Evolutionary conservation across 2,888 invertebrate genomes (phyloP), one percentile per base, ranked within the genome.

Genomic region (Notodromas monacha): DNA sequence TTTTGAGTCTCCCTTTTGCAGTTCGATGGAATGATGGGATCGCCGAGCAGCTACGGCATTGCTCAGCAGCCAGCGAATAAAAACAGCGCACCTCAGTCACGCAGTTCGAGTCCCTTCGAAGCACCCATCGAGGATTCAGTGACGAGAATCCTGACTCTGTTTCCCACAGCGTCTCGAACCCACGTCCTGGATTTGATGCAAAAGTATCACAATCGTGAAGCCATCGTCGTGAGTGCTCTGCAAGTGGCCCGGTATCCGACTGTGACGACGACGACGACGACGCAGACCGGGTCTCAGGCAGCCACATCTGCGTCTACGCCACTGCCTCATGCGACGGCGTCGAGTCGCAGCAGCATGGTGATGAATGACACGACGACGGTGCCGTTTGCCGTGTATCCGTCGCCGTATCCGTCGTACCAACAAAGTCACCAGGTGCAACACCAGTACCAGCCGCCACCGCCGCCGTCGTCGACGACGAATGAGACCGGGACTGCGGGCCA

Each of bases 141-240:
- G 11, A 38, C 37, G 30, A 37, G 39, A 14, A 40, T 45, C 15
- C 39, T 39, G 29, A 38, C 70, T 28, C 68, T 77, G 65, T 79
- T 81, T 46, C 79, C 79, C 2, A 79, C 79, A 4, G 79, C 76
- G 31, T 64, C 68, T 35, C 77, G 79, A 43, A 68, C 68, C 14
- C 77, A 77, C 45, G 76, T 79, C 44, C 65, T 69, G 41, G 58
- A 76, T 39, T 55, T 79, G 38, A 50, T 79, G 31, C 74, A 74
- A 50, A 77, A 77, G 54, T 79, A 79, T 53, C 74, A 79, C 56
- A 74, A 74, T 49, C 65, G 79, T 39, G 74, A 77, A 51, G 76
- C 77, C 34, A 68, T 81, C 39, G 79, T 79, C 34, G 72, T 79
- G 52, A 77, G 77, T 48, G 77, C 79, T 31, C 58, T 81, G 35